Percentiles rank a stretch among this genome's conserved stretches.
phyloP scores from a whole-genome alignment of 2,113 vertebrate species.

The Psettodes erumei region DNA sequence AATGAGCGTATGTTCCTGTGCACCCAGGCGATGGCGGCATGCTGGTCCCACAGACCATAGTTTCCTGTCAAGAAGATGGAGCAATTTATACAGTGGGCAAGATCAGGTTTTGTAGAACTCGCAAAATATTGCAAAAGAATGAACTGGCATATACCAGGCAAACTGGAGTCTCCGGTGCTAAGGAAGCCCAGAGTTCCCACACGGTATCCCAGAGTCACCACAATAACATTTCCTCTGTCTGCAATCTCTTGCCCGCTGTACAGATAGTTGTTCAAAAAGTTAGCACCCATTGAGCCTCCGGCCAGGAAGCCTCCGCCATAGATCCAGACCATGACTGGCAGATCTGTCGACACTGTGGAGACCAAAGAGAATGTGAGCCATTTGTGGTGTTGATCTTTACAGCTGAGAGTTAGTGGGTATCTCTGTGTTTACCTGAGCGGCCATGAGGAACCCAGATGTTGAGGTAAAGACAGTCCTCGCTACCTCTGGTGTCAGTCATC shows the following conservation, averaged over 20 bases:
- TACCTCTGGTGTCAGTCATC: conserved; percentile 80
- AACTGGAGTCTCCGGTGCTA: conserved; percentile 88
- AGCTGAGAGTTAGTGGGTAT: background rate
- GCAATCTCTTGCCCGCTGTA: conserved; percentile 91
- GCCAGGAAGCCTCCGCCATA: conserved; percentile 89
- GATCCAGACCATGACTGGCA: conserved; percentile 95
- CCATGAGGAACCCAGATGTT: conserved; percentile 95
- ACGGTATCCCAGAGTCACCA: conserved; percentile 93
- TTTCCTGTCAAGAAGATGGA: conserved; percentile 83
- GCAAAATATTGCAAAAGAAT: conserved; percentile 77
- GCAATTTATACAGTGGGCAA: background rate
- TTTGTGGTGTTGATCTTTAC: background rate
- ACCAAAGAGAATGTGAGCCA: background rate
- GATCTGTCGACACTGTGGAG: conserved; percentile 86
- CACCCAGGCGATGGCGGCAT: conserved; percentile 94
- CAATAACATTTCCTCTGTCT: conserved; percentile 89
- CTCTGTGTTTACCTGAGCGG: conserved; percentile 51
- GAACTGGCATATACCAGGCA: conserved; percentile 57
- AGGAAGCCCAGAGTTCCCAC: conserved; percentile 93
- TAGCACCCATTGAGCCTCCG: conserved; percentile 86
- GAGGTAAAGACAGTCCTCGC: conserved; percentile 93
- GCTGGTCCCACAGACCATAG: conserved; percentile 95
- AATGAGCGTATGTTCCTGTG: conserved; percentile 93
- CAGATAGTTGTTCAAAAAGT: conserved; percentile 89
- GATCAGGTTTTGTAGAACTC: background rate